Evolutionary conservation across 2,888 invertebrate species (phyloP), one percentile per base, ranked within the genome.

Genomic region (Drosophila barbarae): DNA sequence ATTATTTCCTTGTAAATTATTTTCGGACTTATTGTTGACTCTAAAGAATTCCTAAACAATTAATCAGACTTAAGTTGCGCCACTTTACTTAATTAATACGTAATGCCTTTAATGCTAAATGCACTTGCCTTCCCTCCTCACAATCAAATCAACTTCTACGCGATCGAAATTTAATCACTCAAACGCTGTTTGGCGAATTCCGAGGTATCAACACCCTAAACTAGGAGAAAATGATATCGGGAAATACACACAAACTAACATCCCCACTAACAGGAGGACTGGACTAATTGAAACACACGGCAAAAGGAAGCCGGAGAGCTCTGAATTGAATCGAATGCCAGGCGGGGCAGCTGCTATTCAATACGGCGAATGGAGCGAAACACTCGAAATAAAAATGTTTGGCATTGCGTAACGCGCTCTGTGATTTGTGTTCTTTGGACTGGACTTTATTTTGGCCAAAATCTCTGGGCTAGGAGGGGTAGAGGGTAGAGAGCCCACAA

Each of bases 321-420:
- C 38, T 13, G 58, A 55, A 55, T 51, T 42, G 56, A 58, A 46
- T 26, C 32, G 28, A 59, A 57, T 56, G 61, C 35, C 51, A n/a
- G 15, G 32, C 36, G 35, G 30, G 42, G 61, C 61, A 42, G 42
- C 9, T 61, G 61, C 61, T 32, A 61, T 44, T 51, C 51, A 51
- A 51, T 61, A 35, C 36, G 18, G 32, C 26, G 61, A 60, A 44
- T 36, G 15, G 36, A 44, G 61, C 18, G 44, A 61, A 44, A n/a
- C 36, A 57, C 57, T 60, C 34, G 58, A 61, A 57, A 57, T 60
- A 57, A 60, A 64, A 69, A 72, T 80, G 57, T 60, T 69, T 63
- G 67, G 54, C 57, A 69, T 70, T 55, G 66, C 60, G 53, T 52
- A 63, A 52, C 63, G 51, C 63, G 42, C 21, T 38, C 30, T 44